Evolutionary conservation across 2,113 vertebrate genomes (phyloP), one percentile per base, ranked within the genome.

Genomic region (Lagopus leucura): DNA sequence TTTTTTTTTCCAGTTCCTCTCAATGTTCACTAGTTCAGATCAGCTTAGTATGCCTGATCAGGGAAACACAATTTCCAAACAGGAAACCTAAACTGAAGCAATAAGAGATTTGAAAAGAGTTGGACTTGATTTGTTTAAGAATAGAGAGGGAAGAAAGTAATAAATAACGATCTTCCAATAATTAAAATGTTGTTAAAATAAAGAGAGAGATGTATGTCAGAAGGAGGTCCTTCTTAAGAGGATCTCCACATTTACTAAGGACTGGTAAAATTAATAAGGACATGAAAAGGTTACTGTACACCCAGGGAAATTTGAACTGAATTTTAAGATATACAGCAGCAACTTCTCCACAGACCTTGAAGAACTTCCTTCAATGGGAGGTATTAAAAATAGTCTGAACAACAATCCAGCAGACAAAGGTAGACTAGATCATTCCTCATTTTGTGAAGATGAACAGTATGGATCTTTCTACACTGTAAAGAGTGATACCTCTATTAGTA

Each of bases 151-250:
- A 5, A 55, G 0, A 2, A 71, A 60, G 7, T 5, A 61, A 71
- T 38, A 60, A 63, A 48, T 38, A 84, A 76, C 19, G 13, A 60
- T 17, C 16, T 50, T 71, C 16, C 10, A 57, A 32, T 50, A 52
- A 50, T 28, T 19, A 43, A 76, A 76, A 72, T 12, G 4, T 16
- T 43, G 11, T 24, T 30, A 10, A 50, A 72, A 65, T 72, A 34
- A 1, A 4, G 6, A 4, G 6, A 55, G 14, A 1, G 2, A 21
- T n/a, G 21, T 21, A 1, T 60, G 38, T 84, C 65, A 67, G 45
- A 50, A 75, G 55, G n/a, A 19, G 2, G 24, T 52, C 17, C 7
- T 72, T n/a, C 17, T 70, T 57, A 48, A 13, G 21, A 65, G 24
- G 18, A 55, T 63, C 14, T 86, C 65, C 47, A 58, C 2, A 2